phyloP scores from a whole-genome alignment of 2,113 vertebrate genomes.

The Oreochromis tanganicae region DNA sequence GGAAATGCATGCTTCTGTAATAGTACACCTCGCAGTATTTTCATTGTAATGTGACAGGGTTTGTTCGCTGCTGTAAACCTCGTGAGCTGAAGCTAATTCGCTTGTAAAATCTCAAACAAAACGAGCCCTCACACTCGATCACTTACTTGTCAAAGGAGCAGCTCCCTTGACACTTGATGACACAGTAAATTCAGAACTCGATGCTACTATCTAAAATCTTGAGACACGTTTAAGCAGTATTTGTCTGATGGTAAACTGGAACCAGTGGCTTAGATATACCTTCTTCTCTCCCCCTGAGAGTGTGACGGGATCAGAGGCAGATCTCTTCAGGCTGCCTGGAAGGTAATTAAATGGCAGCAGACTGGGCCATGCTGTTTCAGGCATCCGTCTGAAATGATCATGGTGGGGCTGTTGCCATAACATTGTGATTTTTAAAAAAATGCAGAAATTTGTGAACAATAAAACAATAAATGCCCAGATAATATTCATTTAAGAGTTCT shows the following conservation, averaged over 20 bases:
- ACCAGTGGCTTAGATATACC: slow-evolving; percentile 42
- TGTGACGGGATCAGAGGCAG: slow-evolving; percentile 57
- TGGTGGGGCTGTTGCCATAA: slow-evolving; percentile 22
- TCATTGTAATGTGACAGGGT: background rate
- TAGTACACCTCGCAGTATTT: background rate
- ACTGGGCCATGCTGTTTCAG: slow-evolving; percentile 62
- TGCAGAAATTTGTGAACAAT: background rate
- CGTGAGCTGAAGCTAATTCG: background rate
- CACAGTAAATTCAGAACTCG: background rate
- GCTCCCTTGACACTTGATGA: slow-evolving; percentile 12
- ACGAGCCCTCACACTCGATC: background rate
- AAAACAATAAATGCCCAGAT: background rate
- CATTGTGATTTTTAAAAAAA: background rate
- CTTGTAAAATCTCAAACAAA: background rate
- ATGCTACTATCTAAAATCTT: background rate
- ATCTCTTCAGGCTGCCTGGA: slow-evolving; percentile 53
- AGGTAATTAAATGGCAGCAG: slow-evolving; percentile 70
- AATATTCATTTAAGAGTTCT: background rate
- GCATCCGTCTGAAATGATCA: slow-evolving; percentile 51
- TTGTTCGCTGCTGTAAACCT: background rate
- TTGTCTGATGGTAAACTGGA: slow-evolving; percentile 52
- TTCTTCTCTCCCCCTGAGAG: slow-evolving; percentile 34
- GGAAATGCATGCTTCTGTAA: background rate
- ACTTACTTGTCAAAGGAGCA: background rate
- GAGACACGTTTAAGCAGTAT: slow-evolving; percentile 13